phyloP scores from a whole-genome alignment of 2,888 invertebrate genomes.

The Drosophila emarginata region DNA sequence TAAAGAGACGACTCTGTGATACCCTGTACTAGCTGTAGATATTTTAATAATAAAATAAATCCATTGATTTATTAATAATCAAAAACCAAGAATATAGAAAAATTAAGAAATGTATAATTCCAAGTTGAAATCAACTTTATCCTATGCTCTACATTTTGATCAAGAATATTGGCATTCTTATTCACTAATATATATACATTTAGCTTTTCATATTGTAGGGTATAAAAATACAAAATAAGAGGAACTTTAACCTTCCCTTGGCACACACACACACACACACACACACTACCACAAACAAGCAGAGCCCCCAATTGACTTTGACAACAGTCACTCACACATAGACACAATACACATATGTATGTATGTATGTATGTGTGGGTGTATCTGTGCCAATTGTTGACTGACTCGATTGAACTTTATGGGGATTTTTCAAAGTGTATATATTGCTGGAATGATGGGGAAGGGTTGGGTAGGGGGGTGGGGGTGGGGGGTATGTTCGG shows the following conservation, averaged over 20 bases:
- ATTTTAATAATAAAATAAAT: no score
- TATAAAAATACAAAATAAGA: constrained; percentile 1
- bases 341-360: constrained; percentile 13
- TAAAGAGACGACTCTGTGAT: neutral
- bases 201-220: neutral
- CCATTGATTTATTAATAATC: no score
- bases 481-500: neutral
- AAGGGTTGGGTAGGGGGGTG: neutral
- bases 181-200: neutral
- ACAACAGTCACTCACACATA: constrained; percentile 18
- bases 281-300: constrained; percentile 17
- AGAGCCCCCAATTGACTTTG: constrained; percentile 64
- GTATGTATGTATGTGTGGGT: constrained; percentile 21
- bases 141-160: no score
- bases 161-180: no score
- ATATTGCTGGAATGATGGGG: neutral
- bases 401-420: constrained; percentile 75
- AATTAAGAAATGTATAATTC: no score
- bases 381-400: constrained; percentile 63
- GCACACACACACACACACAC: neutral
- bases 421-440: constrained; percentile 30
- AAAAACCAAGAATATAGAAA: no score
- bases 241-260: constrained; percentile 2
- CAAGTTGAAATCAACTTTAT: no score
- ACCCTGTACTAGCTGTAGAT: neutral